phyloP scores from a whole-genome alignment of 2,797 vertebrate genomes.

The Hemibagrus guttatus region DNA sequence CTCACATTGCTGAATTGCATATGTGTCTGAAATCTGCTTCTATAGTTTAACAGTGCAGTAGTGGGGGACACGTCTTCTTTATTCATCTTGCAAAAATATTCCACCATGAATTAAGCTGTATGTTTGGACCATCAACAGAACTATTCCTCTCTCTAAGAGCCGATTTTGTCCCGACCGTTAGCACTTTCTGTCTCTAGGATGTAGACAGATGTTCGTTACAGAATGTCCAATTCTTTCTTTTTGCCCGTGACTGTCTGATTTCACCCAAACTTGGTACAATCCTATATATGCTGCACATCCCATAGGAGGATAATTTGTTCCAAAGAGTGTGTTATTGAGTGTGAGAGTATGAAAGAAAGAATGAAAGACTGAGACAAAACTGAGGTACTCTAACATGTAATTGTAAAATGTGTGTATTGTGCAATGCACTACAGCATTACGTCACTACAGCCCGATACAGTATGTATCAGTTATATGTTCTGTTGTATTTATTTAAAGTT shows the following conservation, averaged over 20 bases:
- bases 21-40: neutral
- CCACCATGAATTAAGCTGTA: neutral
- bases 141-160: neutral
- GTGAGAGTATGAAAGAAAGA: neutral
- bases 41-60: neutral
- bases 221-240: neutral
- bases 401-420: slow-evolving; percentile 32
- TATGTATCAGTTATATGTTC: slow-evolving; percentile 14
- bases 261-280: slow-evolving; percentile 17
- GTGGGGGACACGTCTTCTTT: neutral
- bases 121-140: neutral
- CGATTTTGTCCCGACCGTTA: neutral
- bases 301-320: slow-evolving; percentile 26
- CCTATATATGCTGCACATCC: slow-evolving; percentile 41
- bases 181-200: slow-evolving; percentile 46
- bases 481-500: slow-evolving; percentile 31
- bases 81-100: neutral
- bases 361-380: neutral
- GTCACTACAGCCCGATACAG: slow-evolving; percentile 21
- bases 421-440: slow-evolving; percentile 31
- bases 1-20: neutral
- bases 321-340: slow-evolving; percentile 25
- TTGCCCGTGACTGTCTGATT: slow-evolving; percentile 25
- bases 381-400: slow-evolving; percentile 23
- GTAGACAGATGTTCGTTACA: slow-evolving; percentile 5